phyloP scores from a whole-genome alignment of 2,888 invertebrate genomes.

The Trachelus iudaicus region DNA sequence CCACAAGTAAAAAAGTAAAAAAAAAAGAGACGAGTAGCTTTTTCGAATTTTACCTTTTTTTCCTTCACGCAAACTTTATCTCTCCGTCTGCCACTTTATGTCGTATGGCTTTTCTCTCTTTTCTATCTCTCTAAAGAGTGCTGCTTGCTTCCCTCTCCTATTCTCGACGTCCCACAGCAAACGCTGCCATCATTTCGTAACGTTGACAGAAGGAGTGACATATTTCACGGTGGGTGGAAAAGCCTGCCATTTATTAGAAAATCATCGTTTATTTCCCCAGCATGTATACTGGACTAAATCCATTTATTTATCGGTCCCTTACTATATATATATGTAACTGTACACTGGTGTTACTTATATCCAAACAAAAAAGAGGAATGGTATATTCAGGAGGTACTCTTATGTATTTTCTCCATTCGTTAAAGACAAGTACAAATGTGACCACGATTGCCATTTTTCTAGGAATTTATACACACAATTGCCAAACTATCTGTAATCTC shows the following conservation, averaged over 20 bases:
- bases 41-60: slow-evolving; percentile 1
- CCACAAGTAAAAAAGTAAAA: not conserved
- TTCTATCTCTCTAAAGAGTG: not conserved
- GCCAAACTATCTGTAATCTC: not conserved
- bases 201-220: slow-evolving; percentile 1
- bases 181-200: slow-evolving; percentile 1
- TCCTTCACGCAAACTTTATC: not conserved
- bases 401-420: not conserved
- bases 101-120: not conserved
- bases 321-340: not conserved
- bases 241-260: slow-evolving; percentile 1
- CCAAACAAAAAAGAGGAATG: not conserved
- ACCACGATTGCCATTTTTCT: not conserved
- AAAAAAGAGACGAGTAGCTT: not conserved
- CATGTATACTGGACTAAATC: not conserved
- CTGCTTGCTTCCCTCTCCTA: not conserved
- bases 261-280: not conserved
- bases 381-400: not conserved
- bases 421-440: not conserved
- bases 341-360: not conserved
- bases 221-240: not conserved
- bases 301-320: not conserved
- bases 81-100: not conserved
- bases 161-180: not conserved
- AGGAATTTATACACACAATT: not conserved